Percentiles rank a stretch among this genome's conserved stretches.
phyloP scores from a whole-genome alignment of 2,113 vertebrate genomes.

The Myotis lucifugus region DNA sequence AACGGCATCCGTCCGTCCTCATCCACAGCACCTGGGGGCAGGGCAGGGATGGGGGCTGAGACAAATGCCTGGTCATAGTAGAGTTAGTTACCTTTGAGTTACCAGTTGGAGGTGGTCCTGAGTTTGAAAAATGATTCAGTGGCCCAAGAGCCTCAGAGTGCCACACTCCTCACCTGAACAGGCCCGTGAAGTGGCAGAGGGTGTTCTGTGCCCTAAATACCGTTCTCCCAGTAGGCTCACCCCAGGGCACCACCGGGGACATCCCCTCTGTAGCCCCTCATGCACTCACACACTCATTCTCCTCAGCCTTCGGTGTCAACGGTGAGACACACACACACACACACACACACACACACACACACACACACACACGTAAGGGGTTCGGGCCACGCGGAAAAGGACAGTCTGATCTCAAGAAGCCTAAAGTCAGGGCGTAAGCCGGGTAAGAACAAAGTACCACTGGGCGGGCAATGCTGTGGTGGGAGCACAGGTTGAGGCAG shows the following conservation, averaged over 20 bases:
- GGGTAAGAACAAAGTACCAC: background rate
- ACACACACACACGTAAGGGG: too few relatives aligned
- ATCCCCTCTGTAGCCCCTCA: background rate
- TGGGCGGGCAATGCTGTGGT: background rate
- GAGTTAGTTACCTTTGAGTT: background rate
- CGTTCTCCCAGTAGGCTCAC: background rate
- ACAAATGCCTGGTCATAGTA: background rate
- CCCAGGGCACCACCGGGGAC: background rate
- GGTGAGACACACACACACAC: background rate
- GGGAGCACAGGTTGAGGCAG: background rate
- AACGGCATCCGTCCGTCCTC: slow-evolving; percentile 95
- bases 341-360: too few relatives aligned
- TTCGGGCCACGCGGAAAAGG: background rate
- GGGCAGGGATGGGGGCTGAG: background rate
- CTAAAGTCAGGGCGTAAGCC: background rate
- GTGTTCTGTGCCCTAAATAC: background rate
- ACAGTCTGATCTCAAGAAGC: background rate
- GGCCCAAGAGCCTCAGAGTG: background rate
- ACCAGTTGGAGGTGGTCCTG: too few relatives aligned
- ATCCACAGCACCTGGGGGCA: slow-evolving; percentile 92
- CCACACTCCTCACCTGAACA: background rate
- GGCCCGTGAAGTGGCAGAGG: background rate
- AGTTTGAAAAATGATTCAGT: background rate
- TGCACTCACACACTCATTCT: background rate
- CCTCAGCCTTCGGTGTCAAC: background rate